These are phyloP conservation scores for Agrochola lota DNA, from an alignment of 2,888 invertebrate species.

Conservation along the genomic window DNA sequence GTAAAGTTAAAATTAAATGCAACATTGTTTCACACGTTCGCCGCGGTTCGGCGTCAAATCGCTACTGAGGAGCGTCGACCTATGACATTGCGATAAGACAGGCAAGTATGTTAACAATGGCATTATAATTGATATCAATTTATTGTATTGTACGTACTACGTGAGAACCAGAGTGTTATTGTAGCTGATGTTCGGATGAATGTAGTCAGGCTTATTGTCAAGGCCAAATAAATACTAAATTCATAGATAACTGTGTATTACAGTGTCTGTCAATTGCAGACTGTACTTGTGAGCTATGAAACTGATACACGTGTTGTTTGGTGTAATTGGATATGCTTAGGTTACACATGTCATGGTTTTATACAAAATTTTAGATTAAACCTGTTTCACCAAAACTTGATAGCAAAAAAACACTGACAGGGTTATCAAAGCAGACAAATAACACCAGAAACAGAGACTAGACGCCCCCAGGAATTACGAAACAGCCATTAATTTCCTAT, in stretches of 20 bases:
- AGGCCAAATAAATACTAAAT: background rate
- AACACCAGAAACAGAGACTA: background rate
- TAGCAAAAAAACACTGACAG: background rate
- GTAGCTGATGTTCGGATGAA: background rate
- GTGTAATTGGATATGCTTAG: background rate
- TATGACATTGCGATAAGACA: constrained; percentile 40
- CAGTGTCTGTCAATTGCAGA: background rate
- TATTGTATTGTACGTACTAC: constrained; percentile 28
- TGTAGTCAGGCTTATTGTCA: background rate
- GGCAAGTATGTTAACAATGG: constrained; percentile 27
- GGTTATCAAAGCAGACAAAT: background rate
- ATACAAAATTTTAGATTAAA: too few species aligned
- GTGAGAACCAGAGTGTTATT: constrained; percentile 17
- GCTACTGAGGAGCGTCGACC: constrained; percentile 51
- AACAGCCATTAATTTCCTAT: background rate
- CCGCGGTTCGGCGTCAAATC: constrained; percentile 3
- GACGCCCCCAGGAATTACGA: background rate
- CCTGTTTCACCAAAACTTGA: background rate
- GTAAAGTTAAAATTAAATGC: constrained; percentile 32
- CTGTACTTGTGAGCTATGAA: background rate
- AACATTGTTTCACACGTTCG: constrained; percentile 42
- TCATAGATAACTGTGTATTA: background rate
- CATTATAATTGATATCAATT: constrained; percentile 31
- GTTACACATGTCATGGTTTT: background rate
- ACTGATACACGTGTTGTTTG: background rate